A percentile compares a stretch with the other conserved stretches of the same genome.
Evolutionary conservation across 2,797 vertebrate genomes (phyloP).

Genomic region (Leuciscus waleckii): DNA sequence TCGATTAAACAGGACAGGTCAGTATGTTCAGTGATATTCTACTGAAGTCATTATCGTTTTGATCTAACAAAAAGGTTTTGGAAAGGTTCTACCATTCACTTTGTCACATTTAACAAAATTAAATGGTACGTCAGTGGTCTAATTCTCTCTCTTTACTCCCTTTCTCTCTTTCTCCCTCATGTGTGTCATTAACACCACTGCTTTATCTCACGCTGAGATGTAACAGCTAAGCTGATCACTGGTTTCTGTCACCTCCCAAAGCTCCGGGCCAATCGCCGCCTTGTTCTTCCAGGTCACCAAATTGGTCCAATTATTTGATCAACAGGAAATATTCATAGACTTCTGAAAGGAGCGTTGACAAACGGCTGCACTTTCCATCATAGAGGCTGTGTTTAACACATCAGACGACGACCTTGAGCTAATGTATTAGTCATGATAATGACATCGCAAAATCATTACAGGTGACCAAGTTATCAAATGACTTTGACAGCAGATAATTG

Average conservation of each 20-base stretch:
- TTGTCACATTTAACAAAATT: not conserved
- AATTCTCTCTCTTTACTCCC: slow-evolving; percentile 42
- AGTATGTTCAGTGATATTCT: not conserved
- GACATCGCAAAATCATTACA: slow-evolving; percentile 73
- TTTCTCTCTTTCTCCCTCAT: slow-evolving; percentile 34
- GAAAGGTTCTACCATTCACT: not conserved
- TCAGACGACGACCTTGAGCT: slow-evolving; percentile 70
- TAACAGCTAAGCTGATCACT: slow-evolving; percentile 64
- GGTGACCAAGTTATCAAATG: slow-evolving; percentile 69
- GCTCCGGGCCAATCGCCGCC: slow-evolving; percentile 56
- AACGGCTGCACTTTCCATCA: slow-evolving; percentile 55
- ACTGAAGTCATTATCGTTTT: not conserved
- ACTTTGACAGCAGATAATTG: slow-evolving; percentile 69
- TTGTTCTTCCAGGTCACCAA: slow-evolving; percentile 66
- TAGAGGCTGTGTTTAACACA: slow-evolving; percentile 52
- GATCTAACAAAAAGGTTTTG: not conserved
- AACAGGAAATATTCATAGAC: slow-evolving; percentile 56
- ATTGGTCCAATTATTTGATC: slow-evolving; percentile 73
- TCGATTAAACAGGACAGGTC: slow-evolving; percentile 1
- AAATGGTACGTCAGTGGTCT: not conserved
- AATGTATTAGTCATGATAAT: slow-evolving; percentile 66
- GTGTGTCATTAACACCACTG: slow-evolving; percentile 61
- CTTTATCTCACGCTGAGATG: slow-evolving; percentile 67
- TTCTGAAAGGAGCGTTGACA: slow-evolving; percentile 25
- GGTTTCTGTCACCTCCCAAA: slow-evolving; percentile 59